Percentiles rank a stretch among this genome's conserved stretches.
phyloP scores from a whole-genome alignment of 2,888 invertebrate genomes.

The Dastarcus helophoroides region DNA sequence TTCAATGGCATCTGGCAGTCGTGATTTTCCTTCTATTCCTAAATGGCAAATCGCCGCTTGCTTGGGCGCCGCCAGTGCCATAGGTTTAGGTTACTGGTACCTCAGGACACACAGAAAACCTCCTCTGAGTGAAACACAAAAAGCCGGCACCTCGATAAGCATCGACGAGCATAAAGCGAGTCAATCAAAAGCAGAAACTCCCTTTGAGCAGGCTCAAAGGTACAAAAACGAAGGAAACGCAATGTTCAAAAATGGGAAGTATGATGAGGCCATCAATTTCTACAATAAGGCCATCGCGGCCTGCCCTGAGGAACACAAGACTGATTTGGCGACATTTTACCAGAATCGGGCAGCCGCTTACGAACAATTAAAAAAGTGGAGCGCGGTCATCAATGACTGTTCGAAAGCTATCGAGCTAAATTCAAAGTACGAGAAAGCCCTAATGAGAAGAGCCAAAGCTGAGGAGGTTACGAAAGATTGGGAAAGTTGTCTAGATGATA shows the following conservation, averaged over 20 bases:
- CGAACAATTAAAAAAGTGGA: constrained; percentile 80
- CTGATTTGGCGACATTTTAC: constrained; percentile 80
- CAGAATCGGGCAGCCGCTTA: constrained; percentile 94
- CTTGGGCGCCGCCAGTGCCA: constrained; percentile 70
- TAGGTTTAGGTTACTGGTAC: constrained; percentile 53
- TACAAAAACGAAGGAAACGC: constrained; percentile 83
- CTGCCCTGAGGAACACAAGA: constrained; percentile 61
- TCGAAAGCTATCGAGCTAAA: constrained; percentile 74
- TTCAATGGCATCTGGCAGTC: constrained; percentile 19
- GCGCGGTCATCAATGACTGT: constrained; percentile 77
- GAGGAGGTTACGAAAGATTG: constrained; percentile 71
- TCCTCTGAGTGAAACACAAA: constrained; percentile 15
- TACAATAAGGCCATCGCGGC: constrained; percentile 91
- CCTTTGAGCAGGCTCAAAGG: constrained; percentile 62
- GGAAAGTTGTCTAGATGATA: constrained; percentile 76
- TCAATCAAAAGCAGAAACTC: constrained; percentile 37
- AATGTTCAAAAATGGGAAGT: constrained; percentile 75
- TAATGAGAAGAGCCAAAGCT: constrained; percentile 71
- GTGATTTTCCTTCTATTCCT: constrained; percentile 41
- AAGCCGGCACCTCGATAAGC: constrained; percentile 8
- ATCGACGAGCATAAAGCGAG: constrained; percentile 16
- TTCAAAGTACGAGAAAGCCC: constrained; percentile 78
- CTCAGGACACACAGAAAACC: constrained; percentile 40
- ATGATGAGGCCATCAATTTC: constrained; percentile 76
- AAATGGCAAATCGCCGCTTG: constrained; percentile 84